phyloP scores from a whole-genome alignment of 2,113 vertebrate genomes.

The Dipodomys stephensi region DNA sequence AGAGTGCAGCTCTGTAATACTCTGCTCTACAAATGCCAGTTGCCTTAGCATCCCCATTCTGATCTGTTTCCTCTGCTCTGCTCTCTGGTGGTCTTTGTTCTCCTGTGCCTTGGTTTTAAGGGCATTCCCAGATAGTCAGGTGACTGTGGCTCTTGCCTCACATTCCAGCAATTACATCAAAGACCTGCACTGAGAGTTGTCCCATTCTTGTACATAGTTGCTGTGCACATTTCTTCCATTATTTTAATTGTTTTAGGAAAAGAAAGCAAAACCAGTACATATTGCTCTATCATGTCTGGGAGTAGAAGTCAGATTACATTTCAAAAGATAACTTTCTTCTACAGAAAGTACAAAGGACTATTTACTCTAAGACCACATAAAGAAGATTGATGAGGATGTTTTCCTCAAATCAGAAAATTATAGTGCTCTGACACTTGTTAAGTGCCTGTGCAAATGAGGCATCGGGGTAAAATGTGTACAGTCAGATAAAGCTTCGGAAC shows the following conservation, averaged over 20 bases:
- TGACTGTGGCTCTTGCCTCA: neutral
- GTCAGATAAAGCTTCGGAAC: neutral
- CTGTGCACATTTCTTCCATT: neutral
- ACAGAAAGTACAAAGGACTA: neutral
- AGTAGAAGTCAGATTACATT: neutral
- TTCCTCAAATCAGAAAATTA: conserved; percentile 25
- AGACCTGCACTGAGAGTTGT: neutral
- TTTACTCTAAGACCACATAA: neutral
- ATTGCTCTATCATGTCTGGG: neutral
- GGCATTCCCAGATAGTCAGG: neutral
- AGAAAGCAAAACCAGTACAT: conserved; percentile 11
- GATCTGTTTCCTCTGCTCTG: neutral
- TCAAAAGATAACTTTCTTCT: neutral
- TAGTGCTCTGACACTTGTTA: neutral
- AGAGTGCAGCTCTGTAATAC: neutral
- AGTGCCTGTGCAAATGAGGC: neutral
- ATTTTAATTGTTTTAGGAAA: neutral
- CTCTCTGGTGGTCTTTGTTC: neutral
- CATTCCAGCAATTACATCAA: neutral
- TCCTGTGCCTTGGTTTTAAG: neutral
- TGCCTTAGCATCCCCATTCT: neutral
- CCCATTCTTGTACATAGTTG: neutral
- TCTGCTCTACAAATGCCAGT: neutral
- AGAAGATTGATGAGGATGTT: neutral
- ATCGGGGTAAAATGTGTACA: neutral